A percentile compares a stretch with the other conserved stretches of the same genome.
phyloP scores from a whole-genome alignment of 2,888 invertebrate species.

The Drosophila leonis region DNA sequence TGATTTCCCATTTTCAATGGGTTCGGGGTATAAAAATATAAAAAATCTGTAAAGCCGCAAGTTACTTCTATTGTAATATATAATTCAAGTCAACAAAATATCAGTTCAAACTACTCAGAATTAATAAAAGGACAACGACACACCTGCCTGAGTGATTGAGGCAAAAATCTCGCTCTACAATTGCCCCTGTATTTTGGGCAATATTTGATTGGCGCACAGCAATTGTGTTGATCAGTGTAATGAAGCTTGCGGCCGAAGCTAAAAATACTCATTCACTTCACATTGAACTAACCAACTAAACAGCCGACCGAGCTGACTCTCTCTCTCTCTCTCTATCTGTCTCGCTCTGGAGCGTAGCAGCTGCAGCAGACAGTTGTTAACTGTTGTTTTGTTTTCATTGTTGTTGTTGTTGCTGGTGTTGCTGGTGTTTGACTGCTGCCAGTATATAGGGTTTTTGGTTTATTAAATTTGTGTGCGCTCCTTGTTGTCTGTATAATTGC shows the following conservation, averaged over 20 bases:
- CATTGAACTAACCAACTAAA: slow-evolving; percentile 52
- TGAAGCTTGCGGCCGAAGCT: slow-evolving; percentile 27
- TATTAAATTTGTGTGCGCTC: slow-evolving; percentile 62
- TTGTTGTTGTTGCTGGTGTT: slow-evolving; percentile 29
- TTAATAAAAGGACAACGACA: background rate
- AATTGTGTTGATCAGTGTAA: slow-evolving; percentile 30
- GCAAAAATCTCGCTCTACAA: background rate
- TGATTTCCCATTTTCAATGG: no score
- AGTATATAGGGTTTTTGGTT: slow-evolving; percentile 50
- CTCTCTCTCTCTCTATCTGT: background rate
- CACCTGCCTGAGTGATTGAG: no score
- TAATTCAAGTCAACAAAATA: background rate
- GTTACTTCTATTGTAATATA: no score
- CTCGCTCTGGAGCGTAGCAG: slow-evolving; percentile 4
- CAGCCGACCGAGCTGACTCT: slow-evolving; percentile 16
- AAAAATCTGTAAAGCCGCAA: no score
- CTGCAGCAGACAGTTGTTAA: slow-evolving; percentile 22
- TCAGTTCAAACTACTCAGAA: background rate
- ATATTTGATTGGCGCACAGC: background rate
- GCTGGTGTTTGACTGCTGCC: slow-evolving; percentile 42
- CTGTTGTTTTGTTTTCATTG: slow-evolving; percentile 3
- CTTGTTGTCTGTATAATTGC: slow-evolving; percentile 67
- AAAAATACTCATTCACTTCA: slow-evolving; percentile 46
- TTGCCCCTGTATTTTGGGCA: background rate
- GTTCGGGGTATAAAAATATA: no score